Percentiles rank a stretch among this genome's conserved stretches.
Conservation (phyloP, 2,888 invertebrate species). For the Tenthredo livida region DNA sequence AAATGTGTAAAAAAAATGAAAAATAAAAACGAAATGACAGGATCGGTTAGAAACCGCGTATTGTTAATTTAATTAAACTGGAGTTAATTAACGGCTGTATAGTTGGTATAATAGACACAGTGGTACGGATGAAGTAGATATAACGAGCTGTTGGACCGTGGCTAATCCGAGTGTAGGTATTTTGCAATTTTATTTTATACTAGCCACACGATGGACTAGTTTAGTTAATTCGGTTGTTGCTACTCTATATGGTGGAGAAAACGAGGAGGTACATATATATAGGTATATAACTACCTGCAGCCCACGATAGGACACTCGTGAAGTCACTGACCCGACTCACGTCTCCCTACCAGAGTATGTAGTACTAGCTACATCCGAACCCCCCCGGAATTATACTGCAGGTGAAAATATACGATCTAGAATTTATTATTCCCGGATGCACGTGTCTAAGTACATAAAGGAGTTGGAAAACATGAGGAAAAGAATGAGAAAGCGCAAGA, state of each 20-base stretch:
- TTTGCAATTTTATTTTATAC: conserved; percentile 6
- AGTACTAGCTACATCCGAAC: background rate
- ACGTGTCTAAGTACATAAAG: background rate
- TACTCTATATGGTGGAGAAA: conserved; percentile 45
- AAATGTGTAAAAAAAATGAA: background rate
- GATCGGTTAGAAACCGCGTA: background rate
- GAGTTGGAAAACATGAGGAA: background rate
- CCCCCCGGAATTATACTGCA: background rate
- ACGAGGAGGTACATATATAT: background rate
- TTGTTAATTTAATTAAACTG: conserved; percentile 41
- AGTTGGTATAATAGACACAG: background rate
- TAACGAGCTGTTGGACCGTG: background rate
- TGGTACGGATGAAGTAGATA: background rate
- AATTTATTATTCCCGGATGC: conserved; percentile 15
- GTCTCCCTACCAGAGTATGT: background rate
- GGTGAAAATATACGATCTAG: conserved; percentile 33
- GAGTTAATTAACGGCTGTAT: conserved; percentile 15
- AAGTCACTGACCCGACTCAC: conserved; percentile 39
- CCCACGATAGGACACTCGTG: conserved; percentile 41
- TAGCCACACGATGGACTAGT: background rate
- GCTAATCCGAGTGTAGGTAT: background rate
- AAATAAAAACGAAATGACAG: background rate
- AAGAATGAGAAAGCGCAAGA: background rate
- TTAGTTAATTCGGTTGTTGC: conserved; percentile 13
- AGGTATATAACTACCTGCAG: background rate